Conservation (phyloP, 2,888 invertebrate genomes). For the Epistrophe eligans region DNA sequence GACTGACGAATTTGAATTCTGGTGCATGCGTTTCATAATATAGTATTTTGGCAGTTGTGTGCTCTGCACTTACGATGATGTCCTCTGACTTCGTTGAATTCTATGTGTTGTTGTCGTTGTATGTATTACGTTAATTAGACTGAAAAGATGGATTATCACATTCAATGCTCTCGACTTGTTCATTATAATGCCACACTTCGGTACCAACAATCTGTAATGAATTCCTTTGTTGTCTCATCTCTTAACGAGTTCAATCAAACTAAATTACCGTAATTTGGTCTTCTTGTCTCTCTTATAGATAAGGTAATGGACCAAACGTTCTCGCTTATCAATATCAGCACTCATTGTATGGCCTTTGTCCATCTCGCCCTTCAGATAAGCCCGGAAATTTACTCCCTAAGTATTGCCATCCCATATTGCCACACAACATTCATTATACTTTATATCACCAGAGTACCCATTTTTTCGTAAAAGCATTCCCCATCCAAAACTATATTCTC, state of each 20-base stretch:
- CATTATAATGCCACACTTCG: background rate
- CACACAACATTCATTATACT: constrained; percentile 16
- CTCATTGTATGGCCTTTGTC: no score
- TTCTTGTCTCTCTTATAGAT: background rate
- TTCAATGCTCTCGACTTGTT: background rate
- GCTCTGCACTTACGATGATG: no score
- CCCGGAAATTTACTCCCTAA: background rate
- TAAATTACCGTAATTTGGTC: background rate
- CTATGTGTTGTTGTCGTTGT: background rate
- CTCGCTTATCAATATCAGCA: constrained; percentile 4
- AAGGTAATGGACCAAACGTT: background rate
- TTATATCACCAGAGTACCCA: constrained; percentile 7
- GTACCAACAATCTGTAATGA: constrained; percentile 1
- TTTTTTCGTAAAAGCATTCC: constrained; percentile 37
- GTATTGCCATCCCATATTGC: background rate
- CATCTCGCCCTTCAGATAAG: no score
- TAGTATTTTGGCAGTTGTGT: background rate
- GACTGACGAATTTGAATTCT: constrained; percentile 24
- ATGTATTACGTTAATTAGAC: background rate
- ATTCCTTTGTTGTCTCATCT: background rate
- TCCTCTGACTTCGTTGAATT: background rate
- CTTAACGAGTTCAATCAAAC: background rate
- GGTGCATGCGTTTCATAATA: background rate
- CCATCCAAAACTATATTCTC: background rate
- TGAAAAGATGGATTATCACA: background rate